Conservation (phyloP, 1,140 invertebrate genomes). For the Bombus cullumanus region DNA sequence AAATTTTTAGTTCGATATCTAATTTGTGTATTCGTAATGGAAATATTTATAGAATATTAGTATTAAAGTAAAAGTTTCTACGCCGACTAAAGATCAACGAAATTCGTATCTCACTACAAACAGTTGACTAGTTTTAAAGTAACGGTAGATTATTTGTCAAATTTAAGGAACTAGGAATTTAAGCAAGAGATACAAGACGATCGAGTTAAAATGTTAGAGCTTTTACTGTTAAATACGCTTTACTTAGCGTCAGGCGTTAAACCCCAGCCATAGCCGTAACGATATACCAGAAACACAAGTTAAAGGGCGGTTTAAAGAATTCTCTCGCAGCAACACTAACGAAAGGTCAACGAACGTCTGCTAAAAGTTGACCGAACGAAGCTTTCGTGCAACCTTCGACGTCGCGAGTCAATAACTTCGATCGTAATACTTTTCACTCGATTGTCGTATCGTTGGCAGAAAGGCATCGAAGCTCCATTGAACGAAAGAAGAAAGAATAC, state of each 20-base stretch:
- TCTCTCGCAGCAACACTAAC: background rate
- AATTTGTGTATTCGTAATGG: too few relatives aligned
- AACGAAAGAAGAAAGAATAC: slow-evolving; percentile 8
- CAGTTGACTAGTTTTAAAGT: too few relatives aligned
- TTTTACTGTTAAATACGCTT: too few relatives aligned
- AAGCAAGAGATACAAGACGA: too few relatives aligned
- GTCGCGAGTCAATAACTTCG: background rate
- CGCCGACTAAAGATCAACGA: too few relatives aligned
- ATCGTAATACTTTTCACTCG: background rate
- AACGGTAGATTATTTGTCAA: too few relatives aligned
- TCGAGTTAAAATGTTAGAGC: too few relatives aligned
- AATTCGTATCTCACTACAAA: too few relatives aligned
- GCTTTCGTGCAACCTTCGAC: background rate
- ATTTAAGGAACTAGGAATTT: too few relatives aligned
- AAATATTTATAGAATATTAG: too few relatives aligned
- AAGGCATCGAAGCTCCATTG: background rate
- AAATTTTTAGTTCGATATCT: background rate
- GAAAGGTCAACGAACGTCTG: background rate
- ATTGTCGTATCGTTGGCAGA: background rate
- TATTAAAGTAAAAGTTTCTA: too few relatives aligned
- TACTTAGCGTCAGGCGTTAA: too few relatives aligned
- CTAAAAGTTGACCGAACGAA: background rate
- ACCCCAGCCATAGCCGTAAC: background rate
- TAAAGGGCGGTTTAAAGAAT: background rate
- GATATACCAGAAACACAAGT: background rate